Evolutionary conservation across 1,140 invertebrate genomes (phyloP).

Genomic region (Leptestheria dahalacensis): DNA sequence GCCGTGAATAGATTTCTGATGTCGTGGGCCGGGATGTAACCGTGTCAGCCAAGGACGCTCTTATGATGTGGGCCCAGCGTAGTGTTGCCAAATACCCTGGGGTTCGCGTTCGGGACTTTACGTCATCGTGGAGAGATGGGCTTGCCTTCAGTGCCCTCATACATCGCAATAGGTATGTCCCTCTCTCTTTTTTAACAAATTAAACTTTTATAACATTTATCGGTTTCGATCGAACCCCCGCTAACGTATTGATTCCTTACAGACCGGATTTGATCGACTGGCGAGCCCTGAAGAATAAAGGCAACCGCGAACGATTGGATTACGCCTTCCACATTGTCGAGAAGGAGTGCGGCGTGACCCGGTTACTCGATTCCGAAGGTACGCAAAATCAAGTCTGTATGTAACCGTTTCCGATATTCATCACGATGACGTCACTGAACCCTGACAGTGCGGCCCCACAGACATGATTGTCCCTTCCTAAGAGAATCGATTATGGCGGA

Average conservation of each 20-base stretch:
- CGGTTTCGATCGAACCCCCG: too few species aligned
- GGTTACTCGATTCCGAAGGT: slow-evolving; percentile 94
- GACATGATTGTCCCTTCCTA: too few species aligned
- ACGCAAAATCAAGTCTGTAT: slow-evolving; percentile 17
- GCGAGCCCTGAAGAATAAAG: slow-evolving; percentile 49
- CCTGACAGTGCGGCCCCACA: too few species aligned
- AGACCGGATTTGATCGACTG: slow-evolving; percentile 94
- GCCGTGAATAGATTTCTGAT: slow-evolving; percentile 82
- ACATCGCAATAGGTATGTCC: slow-evolving; percentile 67
- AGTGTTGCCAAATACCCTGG: slow-evolving; percentile 92
- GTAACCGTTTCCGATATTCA: too few species aligned
- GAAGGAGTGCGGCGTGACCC: slow-evolving; percentile 91
- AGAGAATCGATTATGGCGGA: too few species aligned
- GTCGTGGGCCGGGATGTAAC: slow-evolving; percentile 87
- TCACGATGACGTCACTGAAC: too few species aligned
- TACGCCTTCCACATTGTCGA: slow-evolving; percentile 90
- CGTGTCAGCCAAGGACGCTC: slow-evolving; percentile 82
- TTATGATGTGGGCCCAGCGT: slow-evolving; percentile 86
- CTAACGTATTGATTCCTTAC: slow-evolving; percentile 22
- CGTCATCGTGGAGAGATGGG: slow-evolving; percentile 91
- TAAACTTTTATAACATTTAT: too few species aligned
- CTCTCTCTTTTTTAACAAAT: too few species aligned
- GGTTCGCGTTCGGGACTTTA: slow-evolving; percentile 88
- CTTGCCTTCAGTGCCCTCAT: slow-evolving; percentile 96
- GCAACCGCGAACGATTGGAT: slow-evolving; percentile 81